Percentiles rank a stretch among this genome's conserved stretches.
These are phyloP conservation scores for Unio delphinus DNA, from an alignment of 2,888 invertebrate species.

Conservation along the genomic window DNA sequence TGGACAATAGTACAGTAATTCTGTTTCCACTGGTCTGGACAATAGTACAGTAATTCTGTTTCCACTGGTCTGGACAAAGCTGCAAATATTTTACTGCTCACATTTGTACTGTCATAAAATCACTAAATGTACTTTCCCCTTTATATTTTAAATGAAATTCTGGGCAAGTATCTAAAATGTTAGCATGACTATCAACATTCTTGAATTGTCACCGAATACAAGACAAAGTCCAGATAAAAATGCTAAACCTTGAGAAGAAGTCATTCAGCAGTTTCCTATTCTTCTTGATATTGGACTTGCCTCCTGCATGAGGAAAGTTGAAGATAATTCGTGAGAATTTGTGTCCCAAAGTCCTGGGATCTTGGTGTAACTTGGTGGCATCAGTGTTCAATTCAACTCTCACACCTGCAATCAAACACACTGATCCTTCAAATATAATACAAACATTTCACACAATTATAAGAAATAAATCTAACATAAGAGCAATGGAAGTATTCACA, in stretches of 20 bases:
- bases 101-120: background rate
- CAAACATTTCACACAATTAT: no score
- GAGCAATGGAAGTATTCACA: no score
- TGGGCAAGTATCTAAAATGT: no score
- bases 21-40: no score
- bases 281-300: slow-evolving; percentile 77
- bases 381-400: slow-evolving; percentile 73
- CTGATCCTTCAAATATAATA: no score
- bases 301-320: slow-evolving; percentile 78
- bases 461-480: no score
- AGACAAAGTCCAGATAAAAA: background rate
- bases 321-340: slow-evolving; percentile 75
- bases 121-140: background rate
- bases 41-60: no score
- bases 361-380: slow-evolving; percentile 72
- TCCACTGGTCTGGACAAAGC: no score
- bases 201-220: background rate
- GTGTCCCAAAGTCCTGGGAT: slow-evolving; percentile 52
- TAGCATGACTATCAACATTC: background rate
- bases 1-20: no score
- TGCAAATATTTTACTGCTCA: no score
- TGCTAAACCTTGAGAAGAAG: slow-evolving; percentile 71
- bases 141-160: no score
- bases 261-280: slow-evolving; percentile 74
- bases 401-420: slow-evolving; percentile 68